phyloP scores from a whole-genome alignment of 2,113 vertebrate genomes.

The Amazona guildingii region DNA sequence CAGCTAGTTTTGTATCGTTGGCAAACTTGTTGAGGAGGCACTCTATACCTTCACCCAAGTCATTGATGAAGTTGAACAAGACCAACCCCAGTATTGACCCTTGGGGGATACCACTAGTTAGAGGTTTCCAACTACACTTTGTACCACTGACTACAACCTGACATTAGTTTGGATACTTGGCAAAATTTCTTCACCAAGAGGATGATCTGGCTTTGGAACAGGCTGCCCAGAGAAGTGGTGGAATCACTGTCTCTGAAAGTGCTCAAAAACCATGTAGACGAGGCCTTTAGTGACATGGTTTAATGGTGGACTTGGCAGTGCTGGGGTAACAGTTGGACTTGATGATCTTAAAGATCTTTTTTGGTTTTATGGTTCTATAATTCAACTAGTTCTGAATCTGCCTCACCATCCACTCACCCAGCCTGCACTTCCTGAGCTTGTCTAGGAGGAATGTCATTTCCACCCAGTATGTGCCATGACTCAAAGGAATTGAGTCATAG shows the following conservation, averaged over 20 bases:
- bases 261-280: neutral
- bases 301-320: neutral
- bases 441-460: neutral
- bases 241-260: neutral
- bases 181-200: neutral
- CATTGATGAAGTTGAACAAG: neutral
- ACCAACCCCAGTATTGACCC: neutral
- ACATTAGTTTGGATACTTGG: neutral
- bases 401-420: neutral
- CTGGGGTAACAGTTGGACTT: neutral
- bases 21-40: neutral
- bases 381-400: neutral
- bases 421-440: neutral
- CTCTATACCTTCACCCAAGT: neutral
- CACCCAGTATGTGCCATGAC: neutral
- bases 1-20: neutral
- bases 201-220: neutral
- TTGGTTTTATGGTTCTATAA: neutral
- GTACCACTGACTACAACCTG: neutral
- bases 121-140: neutral
- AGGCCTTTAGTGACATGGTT: neutral
- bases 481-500: constrained; percentile 26
- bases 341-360: neutral
- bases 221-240: neutral
- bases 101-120: neutral